phyloP scores from a whole-genome alignment of 2,888 invertebrate species.

The Dicyrtoma fusca region DNA sequence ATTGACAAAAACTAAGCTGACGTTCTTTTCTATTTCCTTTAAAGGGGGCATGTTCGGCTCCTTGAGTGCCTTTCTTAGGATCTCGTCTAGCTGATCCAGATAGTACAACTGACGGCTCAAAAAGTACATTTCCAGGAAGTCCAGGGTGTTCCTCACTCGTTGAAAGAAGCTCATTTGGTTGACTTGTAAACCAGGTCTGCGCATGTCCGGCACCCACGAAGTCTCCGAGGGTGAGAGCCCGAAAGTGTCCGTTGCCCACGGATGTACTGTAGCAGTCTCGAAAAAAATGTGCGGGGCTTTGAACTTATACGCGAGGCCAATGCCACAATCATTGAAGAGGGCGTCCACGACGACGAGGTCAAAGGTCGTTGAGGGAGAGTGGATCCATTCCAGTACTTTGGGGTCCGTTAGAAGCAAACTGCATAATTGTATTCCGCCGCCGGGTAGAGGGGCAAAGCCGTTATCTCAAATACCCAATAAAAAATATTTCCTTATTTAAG shows the following conservation, averaged over 20 bases:
- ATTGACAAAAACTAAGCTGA: not conserved
- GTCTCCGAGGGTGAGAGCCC: not conserved
- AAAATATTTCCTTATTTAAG: no score
- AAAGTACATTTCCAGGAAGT: not conserved
- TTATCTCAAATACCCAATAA: no score
- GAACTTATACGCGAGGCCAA: conserved; percentile 13
- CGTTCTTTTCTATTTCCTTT: not conserved
- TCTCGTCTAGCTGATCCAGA: not conserved
- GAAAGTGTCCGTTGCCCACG: conserved; percentile 1
- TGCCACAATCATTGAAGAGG: conserved; percentile 9
- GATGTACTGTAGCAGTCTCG: not conserved
- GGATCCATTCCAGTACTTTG: no score
- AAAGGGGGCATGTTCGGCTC: conserved; percentile 1
- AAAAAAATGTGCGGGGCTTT: conserved; percentile 3
- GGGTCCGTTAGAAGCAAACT: no score
- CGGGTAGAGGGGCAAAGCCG: no score
- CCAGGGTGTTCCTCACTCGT: not conserved
- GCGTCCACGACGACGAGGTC: conserved; percentile 11
- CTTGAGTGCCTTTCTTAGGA: not conserved
- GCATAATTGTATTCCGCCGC: no score
- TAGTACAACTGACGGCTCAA: not conserved
- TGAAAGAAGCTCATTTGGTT: conserved; percentile 16
- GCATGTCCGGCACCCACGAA: conserved; percentile 8
- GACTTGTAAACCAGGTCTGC: not conserved
- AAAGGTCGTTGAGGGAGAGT: not conserved